phyloP scores from a whole-genome alignment of 1,140 invertebrate genomes.

The Steinernema feltiae region DNA sequence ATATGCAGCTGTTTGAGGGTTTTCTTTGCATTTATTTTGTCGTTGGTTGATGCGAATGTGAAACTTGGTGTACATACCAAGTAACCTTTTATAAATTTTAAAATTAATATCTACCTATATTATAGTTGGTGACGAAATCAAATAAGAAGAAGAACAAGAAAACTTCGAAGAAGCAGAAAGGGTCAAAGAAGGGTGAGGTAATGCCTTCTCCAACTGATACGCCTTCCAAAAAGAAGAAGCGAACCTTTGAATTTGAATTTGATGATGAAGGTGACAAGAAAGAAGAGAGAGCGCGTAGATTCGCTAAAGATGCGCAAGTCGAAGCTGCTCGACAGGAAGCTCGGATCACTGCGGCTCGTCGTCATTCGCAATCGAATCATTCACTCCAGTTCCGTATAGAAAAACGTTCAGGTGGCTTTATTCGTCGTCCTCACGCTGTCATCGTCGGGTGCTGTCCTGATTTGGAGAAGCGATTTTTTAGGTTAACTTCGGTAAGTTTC shows the following conservation, averaged over 20 bases:
- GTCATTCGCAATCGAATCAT: slow-evolving; percentile 9
- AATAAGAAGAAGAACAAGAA: background rate
- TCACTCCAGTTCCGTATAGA: slow-evolving; percentile 19
- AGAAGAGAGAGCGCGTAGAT: background rate
- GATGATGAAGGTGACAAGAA: background rate
- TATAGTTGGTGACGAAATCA: background rate
- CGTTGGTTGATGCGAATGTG: no score
- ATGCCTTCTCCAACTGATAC: no score
- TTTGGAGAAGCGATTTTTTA: slow-evolving; percentile 23
- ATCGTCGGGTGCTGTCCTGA: slow-evolving; percentile 15
- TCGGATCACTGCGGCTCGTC: background rate
- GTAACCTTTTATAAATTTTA: no score
- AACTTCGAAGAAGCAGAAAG: background rate
- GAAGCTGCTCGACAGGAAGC: background rate
- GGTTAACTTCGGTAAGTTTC: background rate
- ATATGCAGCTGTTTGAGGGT: no score
- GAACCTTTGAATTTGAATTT: background rate
- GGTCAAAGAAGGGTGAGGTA: background rate
- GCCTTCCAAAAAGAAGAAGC: background rate
- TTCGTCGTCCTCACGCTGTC: background rate
- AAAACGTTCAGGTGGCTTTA: background rate
- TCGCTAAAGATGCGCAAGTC: background rate
- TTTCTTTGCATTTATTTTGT: no score
- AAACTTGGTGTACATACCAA: no score
- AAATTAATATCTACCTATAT: no score